Base-by-base conservation (phyloP, 2,888 invertebrate species). In the Cephus sareptanus region DNA sequence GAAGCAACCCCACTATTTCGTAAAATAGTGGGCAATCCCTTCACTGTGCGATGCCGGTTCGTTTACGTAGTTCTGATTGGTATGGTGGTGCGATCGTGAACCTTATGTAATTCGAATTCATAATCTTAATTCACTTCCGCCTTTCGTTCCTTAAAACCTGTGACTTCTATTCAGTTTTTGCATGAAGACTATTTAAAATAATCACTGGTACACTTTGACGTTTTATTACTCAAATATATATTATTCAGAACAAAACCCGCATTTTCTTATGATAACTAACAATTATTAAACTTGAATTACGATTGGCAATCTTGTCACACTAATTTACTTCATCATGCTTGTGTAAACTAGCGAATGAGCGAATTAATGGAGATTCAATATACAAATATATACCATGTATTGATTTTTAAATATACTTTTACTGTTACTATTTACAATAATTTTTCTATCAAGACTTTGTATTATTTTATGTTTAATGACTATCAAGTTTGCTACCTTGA, bases 1-100 rank as follows among this genome's bases (percentile, higher is more conserved):
- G 13, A 68, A 77, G 33, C 23, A 76, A 77, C 83, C 87, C 86
- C 86, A 86, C 87, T 85, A 84, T 83, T 78, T 74, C 75, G 69
- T 35, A 40, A 75, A 81, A 82, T 75, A 33, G 34, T 68, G 79
- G 73, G 79, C 78, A 69, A 70, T 77, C 80, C 86, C 75, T 87
- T 87, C 85, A 82, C 86, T 81, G 37, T 79, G 11, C 35, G 15
- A 69, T 33, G 71, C 34, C n/a, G 75, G 33, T 15, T 73, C 33
- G 68, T 33, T 68, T 33, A 31, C 34, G 33, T 31, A 68, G 13
- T 68, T 35, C 75, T 69, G 15, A 31, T 74, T 68, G 68, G 33
- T 13, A 77, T 56, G 13, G 74, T 77, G 11, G 74, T 76, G 73
- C 15, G 23, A 56, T 56, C 23, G 73, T 79, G 37, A 33, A n/a